phyloP scores from a whole-genome alignment of 2,113 vertebrate genomes.

The Gracilinanus agilis region DNA sequence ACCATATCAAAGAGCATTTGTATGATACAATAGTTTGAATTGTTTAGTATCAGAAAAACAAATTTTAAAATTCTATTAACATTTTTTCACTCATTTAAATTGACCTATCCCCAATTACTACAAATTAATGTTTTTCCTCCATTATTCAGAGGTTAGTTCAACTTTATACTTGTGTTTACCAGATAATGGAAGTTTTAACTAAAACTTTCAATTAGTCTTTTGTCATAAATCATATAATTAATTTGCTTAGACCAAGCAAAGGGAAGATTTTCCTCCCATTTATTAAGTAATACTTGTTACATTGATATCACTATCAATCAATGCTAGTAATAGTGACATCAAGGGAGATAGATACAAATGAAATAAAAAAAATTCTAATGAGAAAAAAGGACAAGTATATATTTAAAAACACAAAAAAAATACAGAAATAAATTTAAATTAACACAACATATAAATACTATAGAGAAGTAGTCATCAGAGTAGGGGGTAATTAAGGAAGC shows the following conservation, averaged over 20 bases:
- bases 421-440: not conserved
- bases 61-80: constrained; percentile 35
- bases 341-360: not conserved
- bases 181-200: not conserved
- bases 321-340: not conserved
- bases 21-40: constrained; percentile 13
- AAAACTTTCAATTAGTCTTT: not conserved
- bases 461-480: not conserved
- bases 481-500: not conserved
- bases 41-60: constrained; percentile 61
- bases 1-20: constrained; percentile 47
- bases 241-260: not conserved
- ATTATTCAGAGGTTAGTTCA: not conserved
- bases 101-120: constrained; percentile 44
- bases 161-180: not conserved
- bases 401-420: not conserved
- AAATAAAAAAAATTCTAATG: not conserved
- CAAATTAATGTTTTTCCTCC: constrained; percentile 58
- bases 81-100: constrained; percentile 42
- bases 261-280: not conserved
- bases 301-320: not conserved
- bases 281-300: not conserved
- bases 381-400: not conserved
- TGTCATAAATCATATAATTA: not conserved
- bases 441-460: not conserved